Conservation (phyloP, 2,888 invertebrate genomes). For the Pyrrhosoma nymphula region DNA sequence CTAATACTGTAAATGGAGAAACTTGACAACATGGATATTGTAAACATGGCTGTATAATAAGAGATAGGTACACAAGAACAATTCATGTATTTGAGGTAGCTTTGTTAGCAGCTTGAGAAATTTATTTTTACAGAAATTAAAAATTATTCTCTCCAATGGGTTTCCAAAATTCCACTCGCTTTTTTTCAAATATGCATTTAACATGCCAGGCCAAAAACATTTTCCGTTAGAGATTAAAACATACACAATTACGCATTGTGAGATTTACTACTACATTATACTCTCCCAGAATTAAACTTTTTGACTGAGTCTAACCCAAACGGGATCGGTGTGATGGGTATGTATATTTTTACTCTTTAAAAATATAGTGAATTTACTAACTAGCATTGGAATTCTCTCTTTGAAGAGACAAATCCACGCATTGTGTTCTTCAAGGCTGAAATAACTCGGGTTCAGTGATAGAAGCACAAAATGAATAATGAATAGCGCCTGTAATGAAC, state of each 20-base stretch:
- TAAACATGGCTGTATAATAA: neutral
- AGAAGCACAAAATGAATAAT: too few relatives aligned
- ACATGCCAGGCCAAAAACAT: neutral
- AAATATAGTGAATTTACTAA: too few relatives aligned
- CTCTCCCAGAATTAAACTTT: neutral
- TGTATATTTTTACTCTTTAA: too few relatives aligned
- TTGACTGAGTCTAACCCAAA: too few relatives aligned
- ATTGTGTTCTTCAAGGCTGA: too few relatives aligned
- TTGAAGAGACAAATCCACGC: too few relatives aligned
- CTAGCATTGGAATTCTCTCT: too few relatives aligned
- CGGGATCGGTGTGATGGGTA: too few relatives aligned
- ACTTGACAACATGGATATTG: neutral
- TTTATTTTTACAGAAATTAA: neutral
- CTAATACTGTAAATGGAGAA: constrained; percentile 50
- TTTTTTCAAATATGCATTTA: neutral
- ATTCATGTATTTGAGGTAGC: constrained; percentile 32
- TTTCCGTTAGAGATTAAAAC: neutral
- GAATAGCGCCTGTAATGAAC: too few relatives aligned
- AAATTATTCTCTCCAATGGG: neutral
- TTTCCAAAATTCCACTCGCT: neutral
- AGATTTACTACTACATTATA: neutral
- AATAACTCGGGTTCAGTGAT: too few relatives aligned
- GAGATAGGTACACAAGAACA: neutral
- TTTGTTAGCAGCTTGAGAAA: neutral
- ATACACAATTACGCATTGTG: neutral